Percentiles rank a stretch among this genome's conserved stretches.
Conservation (phyloP, 2,888 invertebrate species). For the Choreutis nemorana region DNA sequence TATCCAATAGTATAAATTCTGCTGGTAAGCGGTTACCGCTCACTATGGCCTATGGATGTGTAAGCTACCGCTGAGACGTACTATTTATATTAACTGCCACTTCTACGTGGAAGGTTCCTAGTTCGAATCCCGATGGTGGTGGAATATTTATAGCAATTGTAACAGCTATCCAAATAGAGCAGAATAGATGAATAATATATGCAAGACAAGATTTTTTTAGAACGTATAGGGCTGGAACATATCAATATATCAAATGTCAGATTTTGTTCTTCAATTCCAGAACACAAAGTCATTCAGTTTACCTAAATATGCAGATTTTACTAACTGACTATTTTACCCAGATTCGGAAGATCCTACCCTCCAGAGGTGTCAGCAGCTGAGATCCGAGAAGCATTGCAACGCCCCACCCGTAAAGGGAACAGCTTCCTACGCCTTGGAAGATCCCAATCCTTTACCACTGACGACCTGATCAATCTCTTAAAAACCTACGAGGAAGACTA, state of each 20-base stretch:
- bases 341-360: constrained; percentile 53
- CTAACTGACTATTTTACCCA: constrained; percentile 19
- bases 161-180: neutral
- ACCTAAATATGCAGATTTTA: too few relatives aligned
- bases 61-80: too few relatives aligned
- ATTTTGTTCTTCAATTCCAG: neutral
- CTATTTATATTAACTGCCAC: too few relatives aligned
- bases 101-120: too few relatives aligned
- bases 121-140: too few relatives aligned
- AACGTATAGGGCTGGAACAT: constrained; percentile 8
- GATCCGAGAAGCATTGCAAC: constrained; percentile 35
- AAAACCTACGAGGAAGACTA: constrained; percentile 45
- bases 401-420: constrained; percentile 37
- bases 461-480: constrained; percentile 43
- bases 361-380: constrained; percentile 47
- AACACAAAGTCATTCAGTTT: constrained; percentile 5
- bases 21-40: too few relatives aligned
- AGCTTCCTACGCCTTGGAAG: constrained; percentile 52
- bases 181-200: neutral
- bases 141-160: too few relatives aligned
- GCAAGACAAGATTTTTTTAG: constrained; percentile 8
- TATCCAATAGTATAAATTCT: too few relatives aligned
- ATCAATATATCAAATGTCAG: neutral
- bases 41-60: too few relatives aligned
- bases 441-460: constrained; percentile 38